Evolutionary conservation across 2,113 vertebrate genomes (phyloP).

Genomic region (Tragelaphus scriptus): DNA sequence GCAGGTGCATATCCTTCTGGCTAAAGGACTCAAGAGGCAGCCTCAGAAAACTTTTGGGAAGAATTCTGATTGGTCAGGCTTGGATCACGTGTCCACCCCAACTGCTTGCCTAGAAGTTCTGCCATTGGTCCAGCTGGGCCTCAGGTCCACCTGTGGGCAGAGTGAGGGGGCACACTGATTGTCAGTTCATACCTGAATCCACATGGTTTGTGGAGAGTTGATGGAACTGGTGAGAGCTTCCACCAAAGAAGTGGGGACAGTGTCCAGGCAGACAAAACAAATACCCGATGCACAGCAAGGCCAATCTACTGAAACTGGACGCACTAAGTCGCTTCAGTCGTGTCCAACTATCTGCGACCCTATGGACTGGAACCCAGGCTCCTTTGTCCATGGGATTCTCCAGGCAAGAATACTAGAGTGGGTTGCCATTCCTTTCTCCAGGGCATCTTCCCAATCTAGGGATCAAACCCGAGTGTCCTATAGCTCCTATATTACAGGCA

Average conservation of each 20-base stretch:
- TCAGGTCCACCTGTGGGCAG: background rate
- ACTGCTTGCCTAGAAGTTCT: background rate
- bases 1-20: background rate
- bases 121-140: background rate
- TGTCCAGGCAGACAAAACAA: background rate
- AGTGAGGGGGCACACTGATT: too few relatives aligned
- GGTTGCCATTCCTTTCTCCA: background rate
- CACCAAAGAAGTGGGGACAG: background rate
- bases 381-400: background rate
- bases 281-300: background rate
- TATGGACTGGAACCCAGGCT: background rate
- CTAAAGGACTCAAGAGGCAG: background rate
- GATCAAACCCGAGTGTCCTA: background rate
- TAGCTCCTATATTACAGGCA: background rate
- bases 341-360: background rate
- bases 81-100: background rate
- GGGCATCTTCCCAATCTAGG: background rate
- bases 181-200: background rate
- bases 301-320: background rate
- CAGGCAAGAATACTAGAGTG: background rate
- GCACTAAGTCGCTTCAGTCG: fast-evolving
- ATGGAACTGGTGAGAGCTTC: background rate
- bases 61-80: background rate
- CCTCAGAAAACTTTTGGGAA: background rate
- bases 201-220: background rate